Base-by-base conservation (phyloP, 1,140 invertebrate species). In the Pogonomyrmex barbatus region DNA sequence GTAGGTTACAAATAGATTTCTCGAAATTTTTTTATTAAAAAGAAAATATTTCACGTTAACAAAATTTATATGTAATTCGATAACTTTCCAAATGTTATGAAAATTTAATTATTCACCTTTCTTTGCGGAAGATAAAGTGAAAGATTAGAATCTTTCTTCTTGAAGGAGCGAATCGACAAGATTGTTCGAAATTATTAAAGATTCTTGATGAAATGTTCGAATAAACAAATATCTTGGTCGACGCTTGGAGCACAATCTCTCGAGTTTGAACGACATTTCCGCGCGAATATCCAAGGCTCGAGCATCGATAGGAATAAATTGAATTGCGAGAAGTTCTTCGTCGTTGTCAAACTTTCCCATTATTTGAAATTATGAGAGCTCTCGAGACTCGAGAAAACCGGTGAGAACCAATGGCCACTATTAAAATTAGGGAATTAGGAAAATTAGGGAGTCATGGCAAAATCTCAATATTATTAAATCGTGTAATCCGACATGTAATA, bases 321-420 rank as follows among this genome's bases (percentile, higher is more conserved):
- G 86, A 86, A 85, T 87, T 65, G 76, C 52, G 56, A 82, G 68
- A 82, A 87, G 75, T 75, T 87, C 14, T 17, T 75, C 79, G 71
- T 39, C 42, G 33, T 36, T 50, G 52, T 81, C 76, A n/a, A 87
- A 88, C 67, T 88, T 88, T 88, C 36, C 65, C 52, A 83, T 88
- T 87, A 87, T 70, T 83, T 54, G 77, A 87, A 87, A 88, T 88
- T 83, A 87, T 56, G 77, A 58, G 52, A 81, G 56, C 50, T 79
- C 30, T 4, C 56, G 6, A 47, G 12, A 33, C 54, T 10, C 79
- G 30, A 24, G 54, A 24, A 73, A 47, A 10, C 5, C 30, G 17
- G 17, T 47, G 79, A 60, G 30, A 60, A 56, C 67, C 42, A 71
- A 83, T 83, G 56, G 79, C 24, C 3, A 81, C 77, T 42, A 52